These are phyloP conservation scores for Eidolon helvum DNA, from an alignment of 2,113 vertebrate species.

Conservation along the genomic window DNA sequence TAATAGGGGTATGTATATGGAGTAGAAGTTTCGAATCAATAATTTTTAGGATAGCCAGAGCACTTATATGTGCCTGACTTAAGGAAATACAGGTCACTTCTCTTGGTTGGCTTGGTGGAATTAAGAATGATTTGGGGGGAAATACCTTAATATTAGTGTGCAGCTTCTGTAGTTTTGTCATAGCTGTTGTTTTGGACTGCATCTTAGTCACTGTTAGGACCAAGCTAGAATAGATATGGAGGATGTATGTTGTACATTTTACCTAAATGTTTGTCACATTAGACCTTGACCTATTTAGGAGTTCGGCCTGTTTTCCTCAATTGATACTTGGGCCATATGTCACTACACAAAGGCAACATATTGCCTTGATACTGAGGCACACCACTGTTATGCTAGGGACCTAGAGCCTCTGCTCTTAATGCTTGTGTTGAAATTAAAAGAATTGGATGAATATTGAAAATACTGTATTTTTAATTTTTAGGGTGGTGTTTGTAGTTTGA, in stretches of 20 bases:
- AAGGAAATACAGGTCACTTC: neutral
- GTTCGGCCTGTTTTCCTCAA: neutral
- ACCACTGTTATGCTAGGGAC: neutral
- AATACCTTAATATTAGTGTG: neutral
- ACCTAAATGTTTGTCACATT: slow-evolving; percentile 13
- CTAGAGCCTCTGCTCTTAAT: neutral
- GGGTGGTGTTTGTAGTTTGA: slow-evolving; percentile 1
- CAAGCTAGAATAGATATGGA: neutral
- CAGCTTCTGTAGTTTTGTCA: neutral
- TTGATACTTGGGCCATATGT: slow-evolving; percentile 6
- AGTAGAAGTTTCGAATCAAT: slow-evolving; percentile 18
- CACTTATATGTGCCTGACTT: neutral
- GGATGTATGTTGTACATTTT: neutral
- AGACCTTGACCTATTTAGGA: slow-evolving; percentile 4
- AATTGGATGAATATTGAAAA: neutral
- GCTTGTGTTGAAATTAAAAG: slow-evolving; percentile 4
- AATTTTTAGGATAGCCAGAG: neutral
- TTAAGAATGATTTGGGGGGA: neutral
- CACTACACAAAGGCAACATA: neutral
- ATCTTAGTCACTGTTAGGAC: neutral
- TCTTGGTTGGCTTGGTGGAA: slow-evolving; percentile 32
- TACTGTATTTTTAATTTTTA: neutral
- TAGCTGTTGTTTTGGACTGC: neutral
- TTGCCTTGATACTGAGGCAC: neutral
- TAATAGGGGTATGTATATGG: neutral